Evolutionary conservation across 2,113 vertebrate species (phyloP).

Genomic region (zebrafish (Danio rerio)): GRCz12tu NC_133196.1:45949501-45950000

Average conservation of each 20-base stretch:
- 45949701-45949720: neutral
- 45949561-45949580: slow-evolving; percentile 11
- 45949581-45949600: slow-evolving; percentile 5
- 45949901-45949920: no score
- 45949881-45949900: no score
- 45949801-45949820: neutral
- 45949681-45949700: neutral
- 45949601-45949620: neutral
- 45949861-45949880: no score
- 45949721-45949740: neutral
- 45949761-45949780: neutral
- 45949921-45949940: no score
- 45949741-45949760: slow-evolving; percentile 9
- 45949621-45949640: neutral
- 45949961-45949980: no score
- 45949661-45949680: neutral
- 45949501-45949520: neutral
- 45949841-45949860: neutral
- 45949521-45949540: neutral
- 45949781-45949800: neutral
- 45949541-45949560: slow-evolving; percentile 8
- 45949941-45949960: no score
- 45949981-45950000: no score
- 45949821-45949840: neutral
- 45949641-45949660: slow-evolving; percentile 21